Evolutionary conservation across 2,113 vertebrate species (phyloP).

Genomic region (Variabilichromis moorii): DNA sequence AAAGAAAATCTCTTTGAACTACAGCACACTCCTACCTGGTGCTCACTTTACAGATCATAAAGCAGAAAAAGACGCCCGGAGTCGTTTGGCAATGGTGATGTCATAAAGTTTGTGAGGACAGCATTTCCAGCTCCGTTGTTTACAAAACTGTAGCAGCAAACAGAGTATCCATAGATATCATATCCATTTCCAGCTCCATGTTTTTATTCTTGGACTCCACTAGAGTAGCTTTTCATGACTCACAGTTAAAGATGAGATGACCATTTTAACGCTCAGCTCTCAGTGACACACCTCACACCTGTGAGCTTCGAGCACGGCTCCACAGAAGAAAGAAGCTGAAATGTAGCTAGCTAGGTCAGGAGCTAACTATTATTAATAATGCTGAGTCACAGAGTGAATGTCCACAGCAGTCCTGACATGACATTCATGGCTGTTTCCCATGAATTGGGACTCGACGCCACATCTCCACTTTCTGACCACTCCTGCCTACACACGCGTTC

Average conservation of each 20-base stretch:
- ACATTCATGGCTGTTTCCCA: neutral
- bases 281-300: too few species aligned
- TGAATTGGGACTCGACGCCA: neutral
- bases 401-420: neutral
- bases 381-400: neutral
- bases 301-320: neutral
- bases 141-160: neutral
- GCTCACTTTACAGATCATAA: neutral
- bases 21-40: neutral
- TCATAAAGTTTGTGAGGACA: neutral
- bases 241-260: neutral
- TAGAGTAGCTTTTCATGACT: rapidly evolving
- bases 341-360: neutral
- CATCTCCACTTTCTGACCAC: neutral
- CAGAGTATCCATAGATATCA: neutral
- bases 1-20: neutral
- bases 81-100: neutral
- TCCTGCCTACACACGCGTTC: neutral
- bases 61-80: neutral
- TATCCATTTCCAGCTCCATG: neutral
- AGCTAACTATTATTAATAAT: neutral
- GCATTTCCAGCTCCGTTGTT: neutral
- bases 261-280: neutral
- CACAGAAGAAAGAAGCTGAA: neutral
- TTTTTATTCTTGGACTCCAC: neutral